Evolutionary conservation across 2,113 vertebrate species (phyloP).

Genomic region (Quiscalus mexicanus): DNA sequence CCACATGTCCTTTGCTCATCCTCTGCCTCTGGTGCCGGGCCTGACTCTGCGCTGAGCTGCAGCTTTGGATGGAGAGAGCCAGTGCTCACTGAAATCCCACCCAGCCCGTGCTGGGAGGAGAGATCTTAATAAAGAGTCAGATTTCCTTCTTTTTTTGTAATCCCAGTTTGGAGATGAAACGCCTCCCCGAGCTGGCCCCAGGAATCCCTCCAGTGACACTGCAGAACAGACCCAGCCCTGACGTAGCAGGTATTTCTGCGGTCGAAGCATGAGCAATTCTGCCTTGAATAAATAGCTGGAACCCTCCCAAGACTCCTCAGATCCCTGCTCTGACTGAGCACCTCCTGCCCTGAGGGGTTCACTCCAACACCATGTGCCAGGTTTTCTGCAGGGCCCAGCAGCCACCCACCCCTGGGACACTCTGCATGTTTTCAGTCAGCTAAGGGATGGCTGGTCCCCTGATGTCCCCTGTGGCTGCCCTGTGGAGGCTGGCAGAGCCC

Average conservation of each 20-base stretch:
- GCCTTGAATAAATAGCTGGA: slow-evolving; percentile 14
- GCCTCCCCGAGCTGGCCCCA: background rate
- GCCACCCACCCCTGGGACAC: background rate
- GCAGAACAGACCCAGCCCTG: background rate
- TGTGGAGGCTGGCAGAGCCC: background rate
- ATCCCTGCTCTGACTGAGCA: background rate
- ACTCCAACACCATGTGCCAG: accelerated
- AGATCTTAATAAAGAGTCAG: background rate
- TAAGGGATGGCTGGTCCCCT: background rate
- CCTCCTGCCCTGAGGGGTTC: background rate
- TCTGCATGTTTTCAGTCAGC: background rate
- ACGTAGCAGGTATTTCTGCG: background rate
- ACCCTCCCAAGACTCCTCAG: background rate
- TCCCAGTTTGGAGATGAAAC: background rate
- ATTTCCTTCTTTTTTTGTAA: background rate
- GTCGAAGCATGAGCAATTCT: background rate
- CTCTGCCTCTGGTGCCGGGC: background rate
- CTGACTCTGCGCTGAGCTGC: background rate
- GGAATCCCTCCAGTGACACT: background rate
- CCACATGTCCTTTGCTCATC: accelerated
- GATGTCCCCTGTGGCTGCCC: background rate
- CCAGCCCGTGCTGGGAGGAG: background rate
- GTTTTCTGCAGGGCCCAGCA: background rate
- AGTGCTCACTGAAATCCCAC: background rate
- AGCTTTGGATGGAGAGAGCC: background rate